Conservation (phyloP, 2,113 vertebrate genomes). For the Indri indri region DNA sequence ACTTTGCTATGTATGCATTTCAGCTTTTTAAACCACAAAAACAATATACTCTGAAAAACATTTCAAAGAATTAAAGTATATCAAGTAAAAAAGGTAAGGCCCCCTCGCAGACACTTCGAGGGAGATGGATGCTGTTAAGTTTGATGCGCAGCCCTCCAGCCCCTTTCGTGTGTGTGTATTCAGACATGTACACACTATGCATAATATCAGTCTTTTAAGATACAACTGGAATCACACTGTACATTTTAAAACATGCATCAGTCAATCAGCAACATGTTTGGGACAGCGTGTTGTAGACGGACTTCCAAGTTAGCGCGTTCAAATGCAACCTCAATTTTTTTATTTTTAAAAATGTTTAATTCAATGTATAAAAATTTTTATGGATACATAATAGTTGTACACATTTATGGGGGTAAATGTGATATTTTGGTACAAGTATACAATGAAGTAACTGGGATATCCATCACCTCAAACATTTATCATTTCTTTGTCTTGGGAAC, state of each 20-base stretch:
- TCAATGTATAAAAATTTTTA: no score
- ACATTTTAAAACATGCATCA: neutral
- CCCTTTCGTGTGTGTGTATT: accelerated
- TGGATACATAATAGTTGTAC: no score
- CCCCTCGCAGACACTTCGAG: accelerated
- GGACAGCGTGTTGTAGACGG: neutral
- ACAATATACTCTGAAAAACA: neutral
- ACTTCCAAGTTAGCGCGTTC: neutral
- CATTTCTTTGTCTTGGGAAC: no score
- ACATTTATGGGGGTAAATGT: no score
- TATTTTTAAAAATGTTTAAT: no score
- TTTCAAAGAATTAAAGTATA: neutral
- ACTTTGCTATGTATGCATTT: neutral
- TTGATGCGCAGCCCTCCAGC: neutral
- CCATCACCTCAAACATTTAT: no score
- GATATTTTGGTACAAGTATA: no score
- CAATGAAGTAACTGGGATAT: no score
- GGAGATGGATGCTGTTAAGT: neutral
- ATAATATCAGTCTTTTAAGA: accelerated
- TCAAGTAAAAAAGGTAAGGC: neutral
- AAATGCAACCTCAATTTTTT: neutral
- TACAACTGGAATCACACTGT: neutral
- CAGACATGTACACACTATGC: accelerated
- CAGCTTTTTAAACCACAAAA: neutral
- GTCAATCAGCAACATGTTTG: no score